phyloP scores from a whole-genome alignment of 2,888 invertebrate species.

The Fragum fragum region DNA sequence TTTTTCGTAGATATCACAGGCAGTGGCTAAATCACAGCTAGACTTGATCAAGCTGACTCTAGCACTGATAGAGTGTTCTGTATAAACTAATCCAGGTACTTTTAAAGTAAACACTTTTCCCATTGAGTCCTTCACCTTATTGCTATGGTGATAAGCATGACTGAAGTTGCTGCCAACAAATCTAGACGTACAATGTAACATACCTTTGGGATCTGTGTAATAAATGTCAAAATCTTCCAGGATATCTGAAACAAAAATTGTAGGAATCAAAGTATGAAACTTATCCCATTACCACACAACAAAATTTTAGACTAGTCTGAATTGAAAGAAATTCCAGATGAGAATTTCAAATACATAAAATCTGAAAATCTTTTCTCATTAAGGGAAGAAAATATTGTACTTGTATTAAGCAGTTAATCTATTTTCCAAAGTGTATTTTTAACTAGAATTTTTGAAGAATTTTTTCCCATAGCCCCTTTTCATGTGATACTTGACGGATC shows the following conservation, averaged over 20 bases:
- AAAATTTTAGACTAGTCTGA: no score
- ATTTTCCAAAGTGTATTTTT: no score
- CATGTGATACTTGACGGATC: no score
- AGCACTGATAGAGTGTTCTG: conserved; percentile 83
- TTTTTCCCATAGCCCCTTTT: no score
- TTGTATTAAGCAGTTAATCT: no score
- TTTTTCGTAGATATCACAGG: conserved; percentile 79
- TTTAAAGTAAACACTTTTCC: conserved; percentile 76
- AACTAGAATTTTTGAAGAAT: no score
- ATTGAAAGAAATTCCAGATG: no score
- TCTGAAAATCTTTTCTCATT: no score
- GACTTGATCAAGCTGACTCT: conserved; percentile 15
- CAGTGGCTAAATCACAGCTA: background rate
- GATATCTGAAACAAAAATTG: conserved; percentile 54
- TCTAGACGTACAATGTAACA: conserved; percentile 84
- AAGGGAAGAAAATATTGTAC: no score
- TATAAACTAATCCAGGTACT: conserved; percentile 82
- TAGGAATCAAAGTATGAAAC: no score
- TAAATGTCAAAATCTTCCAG: conserved; percentile 37
- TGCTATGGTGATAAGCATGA: conserved; percentile 71
- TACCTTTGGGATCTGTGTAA: conserved; percentile 47
- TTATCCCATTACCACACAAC: no score
- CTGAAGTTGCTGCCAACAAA: conserved; percentile 74
- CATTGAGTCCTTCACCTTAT: conserved; percentile 72
- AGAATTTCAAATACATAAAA: no score